Conservation (phyloP, 1,140 invertebrate species). For the Cheumatopsyche charites region DNA sequence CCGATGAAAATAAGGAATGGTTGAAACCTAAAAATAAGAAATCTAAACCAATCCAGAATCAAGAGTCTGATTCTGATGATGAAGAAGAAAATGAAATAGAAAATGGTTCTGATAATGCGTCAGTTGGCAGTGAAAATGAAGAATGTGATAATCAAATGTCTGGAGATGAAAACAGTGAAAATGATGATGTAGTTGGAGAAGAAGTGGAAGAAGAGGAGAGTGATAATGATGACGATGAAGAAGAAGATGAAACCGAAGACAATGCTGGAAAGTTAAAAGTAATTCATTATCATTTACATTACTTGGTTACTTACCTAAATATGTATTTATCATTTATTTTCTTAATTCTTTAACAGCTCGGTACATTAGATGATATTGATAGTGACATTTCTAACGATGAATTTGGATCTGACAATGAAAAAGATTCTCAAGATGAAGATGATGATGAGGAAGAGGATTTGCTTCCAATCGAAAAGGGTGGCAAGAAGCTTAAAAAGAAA, state of each 20-base stretch:
- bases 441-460: slow-evolving; percentile 68
- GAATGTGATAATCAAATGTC: slow-evolving; percentile 49
- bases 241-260: slow-evolving; percentile 43
- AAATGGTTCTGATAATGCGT: slow-evolving; percentile 45
- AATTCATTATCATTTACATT: neutral
- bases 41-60: slow-evolving; percentile 47
- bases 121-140: slow-evolving; percentile 50
- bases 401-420: slow-evolving; percentile 56
- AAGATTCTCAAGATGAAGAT: slow-evolving; percentile 59
- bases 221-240: slow-evolving; percentile 47
- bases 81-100: slow-evolving; percentile 45
- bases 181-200: slow-evolving; percentile 46
- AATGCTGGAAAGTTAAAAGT: slow-evolving; percentile 1
- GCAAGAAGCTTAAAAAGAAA: slow-evolving; percentile 80
- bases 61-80: slow-evolving; percentile 43
- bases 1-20: slow-evolving; percentile 74
- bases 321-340: slow-evolving; percentile 12
- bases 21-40: slow-evolving; percentile 65
- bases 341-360: too few relatives aligned
- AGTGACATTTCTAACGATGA: slow-evolving; percentile 59
- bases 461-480: slow-evolving; percentile 86
- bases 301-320: too few relatives aligned
- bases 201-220: slow-evolving; percentile 49
- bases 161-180: slow-evolving; percentile 51
- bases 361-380: slow-evolving; percentile 59